These are phyloP conservation scores for Halichoeres trimaculatus DNA, from an alignment of 2,113 vertebrate genomes.

Conservation along the genomic window DNA sequence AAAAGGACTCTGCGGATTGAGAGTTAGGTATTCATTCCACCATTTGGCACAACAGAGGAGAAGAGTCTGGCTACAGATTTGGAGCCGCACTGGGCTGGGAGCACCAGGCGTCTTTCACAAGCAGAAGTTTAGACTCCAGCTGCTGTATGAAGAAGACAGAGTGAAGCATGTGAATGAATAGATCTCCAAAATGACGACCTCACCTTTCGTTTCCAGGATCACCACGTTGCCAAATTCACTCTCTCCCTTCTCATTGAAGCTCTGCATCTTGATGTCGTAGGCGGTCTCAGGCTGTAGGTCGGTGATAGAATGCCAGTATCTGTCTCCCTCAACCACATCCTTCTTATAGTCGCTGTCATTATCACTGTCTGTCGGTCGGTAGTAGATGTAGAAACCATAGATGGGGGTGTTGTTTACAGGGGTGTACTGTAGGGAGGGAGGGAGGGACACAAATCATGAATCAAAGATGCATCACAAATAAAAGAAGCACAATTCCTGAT, in stretches of 20 bases:
- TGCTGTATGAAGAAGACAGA: no score
- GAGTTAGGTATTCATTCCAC: no score
- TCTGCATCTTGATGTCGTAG: constrained; percentile 99
- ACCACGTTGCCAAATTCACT: constrained; percentile 98
- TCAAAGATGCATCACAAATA: background rate
- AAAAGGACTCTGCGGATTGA: no score
- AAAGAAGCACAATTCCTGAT: no score
- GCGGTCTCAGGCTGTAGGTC: constrained; percentile 97
- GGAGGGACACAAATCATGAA: constrained; percentile 21
- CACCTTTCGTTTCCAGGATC: constrained; percentile 98
- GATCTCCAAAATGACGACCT: background rate
- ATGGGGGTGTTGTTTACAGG: constrained; percentile 98
- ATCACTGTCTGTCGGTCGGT: constrained; percentile 98
- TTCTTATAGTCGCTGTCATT: constrained; percentile 99
- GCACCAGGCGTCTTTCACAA: no score
- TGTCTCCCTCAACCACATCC: constrained; percentile 94
- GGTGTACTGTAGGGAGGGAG: constrained; percentile 85
- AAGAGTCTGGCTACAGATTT: no score
- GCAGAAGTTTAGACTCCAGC: no score
- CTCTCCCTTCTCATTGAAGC: constrained; percentile 96
- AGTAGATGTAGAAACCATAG: constrained; percentile 98
- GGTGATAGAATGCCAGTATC: constrained; percentile 96
- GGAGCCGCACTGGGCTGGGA: no score
- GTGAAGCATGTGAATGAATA: no score
- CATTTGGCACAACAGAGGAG: no score